Conservation (phyloP, 2,888 invertebrate species). For the Elysia crispata region DNA sequence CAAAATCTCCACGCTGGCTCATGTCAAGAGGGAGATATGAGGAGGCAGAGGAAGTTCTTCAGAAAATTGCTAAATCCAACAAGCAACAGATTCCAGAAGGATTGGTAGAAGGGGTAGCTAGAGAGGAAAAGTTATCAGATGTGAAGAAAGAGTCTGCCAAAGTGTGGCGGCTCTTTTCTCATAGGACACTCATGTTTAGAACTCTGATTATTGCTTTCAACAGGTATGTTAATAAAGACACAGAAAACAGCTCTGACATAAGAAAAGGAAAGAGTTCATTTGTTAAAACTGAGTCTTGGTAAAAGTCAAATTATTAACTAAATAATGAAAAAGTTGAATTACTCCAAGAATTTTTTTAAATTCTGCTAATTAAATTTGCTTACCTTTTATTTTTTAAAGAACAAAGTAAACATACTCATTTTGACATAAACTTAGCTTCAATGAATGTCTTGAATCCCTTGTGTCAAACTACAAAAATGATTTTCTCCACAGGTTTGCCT, state of each 20-base stretch:
- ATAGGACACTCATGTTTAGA: constrained; percentile 14
- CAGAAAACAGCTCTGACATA: neutral
- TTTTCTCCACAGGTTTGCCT: constrained; percentile 14
- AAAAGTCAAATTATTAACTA: too few species aligned
- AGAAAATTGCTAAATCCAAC: constrained; percentile 14
- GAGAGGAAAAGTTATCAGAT: neutral
- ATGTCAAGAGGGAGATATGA: constrained; percentile 11
- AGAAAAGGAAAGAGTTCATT: too few species aligned
- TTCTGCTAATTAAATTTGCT: too few species aligned
- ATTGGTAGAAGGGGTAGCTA: neutral
- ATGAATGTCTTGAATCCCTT: too few species aligned
- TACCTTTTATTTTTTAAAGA: too few species aligned
- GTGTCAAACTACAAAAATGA: neutral
- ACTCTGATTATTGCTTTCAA: constrained; percentile 7
- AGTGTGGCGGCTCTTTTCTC: constrained; percentile 23
- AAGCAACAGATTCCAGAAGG: constrained; percentile 1
- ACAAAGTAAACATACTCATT: too few species aligned
- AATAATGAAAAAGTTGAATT: too few species aligned
- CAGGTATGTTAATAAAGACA: constrained; percentile 11
- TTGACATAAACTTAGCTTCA: too few species aligned
- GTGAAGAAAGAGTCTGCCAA: constrained; percentile 13
- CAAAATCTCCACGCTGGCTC: constrained; percentile 37
- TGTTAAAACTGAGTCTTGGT: too few species aligned
- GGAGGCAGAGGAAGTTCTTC: constrained; percentile 9
- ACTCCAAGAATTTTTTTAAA: too few species aligned